These are phyloP conservation scores for Sarcophaga bullata DNA, from an alignment of 1,140 invertebrate species.

Conservation along the genomic window DNA sequence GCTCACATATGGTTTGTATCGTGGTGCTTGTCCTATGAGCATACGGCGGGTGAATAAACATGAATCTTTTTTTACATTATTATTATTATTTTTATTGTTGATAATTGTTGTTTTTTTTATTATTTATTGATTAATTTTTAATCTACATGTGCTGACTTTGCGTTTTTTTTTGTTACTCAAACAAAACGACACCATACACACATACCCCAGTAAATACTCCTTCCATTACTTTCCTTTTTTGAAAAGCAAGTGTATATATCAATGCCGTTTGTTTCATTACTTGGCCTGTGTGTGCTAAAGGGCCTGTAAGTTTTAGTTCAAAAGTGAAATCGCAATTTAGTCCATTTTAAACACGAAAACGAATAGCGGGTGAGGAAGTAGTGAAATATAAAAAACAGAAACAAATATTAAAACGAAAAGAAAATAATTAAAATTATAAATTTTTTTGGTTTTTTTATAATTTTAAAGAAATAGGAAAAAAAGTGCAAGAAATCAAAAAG, in stretches of 20 bases:
- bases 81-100: constrained; percentile 1
- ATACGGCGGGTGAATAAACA: neutral
- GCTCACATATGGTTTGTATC: neutral
- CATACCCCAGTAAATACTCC: neutral
- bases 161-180: neutral
- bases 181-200: neutral
- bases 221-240: neutral
- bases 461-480: no score
- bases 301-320: constrained; percentile 28
- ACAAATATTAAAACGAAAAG: neutral
- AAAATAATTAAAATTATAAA: neutral
- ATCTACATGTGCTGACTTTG: neutral
- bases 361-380: constrained; percentile 31
- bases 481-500: no score
- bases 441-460: neutral
- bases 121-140: neutral
- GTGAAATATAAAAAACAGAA: neutral
- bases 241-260: constrained; percentile 12
- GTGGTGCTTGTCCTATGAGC: neutral
- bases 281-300: neutral
- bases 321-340: constrained; percentile 40
- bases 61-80: neutral
- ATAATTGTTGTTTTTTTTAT: neutral
- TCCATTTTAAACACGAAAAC: constrained; percentile 39
- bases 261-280: neutral